phyloP scores from a whole-genome alignment of 35 echinoderm and acorn worm species.

The Patiria miniata region DNA sequence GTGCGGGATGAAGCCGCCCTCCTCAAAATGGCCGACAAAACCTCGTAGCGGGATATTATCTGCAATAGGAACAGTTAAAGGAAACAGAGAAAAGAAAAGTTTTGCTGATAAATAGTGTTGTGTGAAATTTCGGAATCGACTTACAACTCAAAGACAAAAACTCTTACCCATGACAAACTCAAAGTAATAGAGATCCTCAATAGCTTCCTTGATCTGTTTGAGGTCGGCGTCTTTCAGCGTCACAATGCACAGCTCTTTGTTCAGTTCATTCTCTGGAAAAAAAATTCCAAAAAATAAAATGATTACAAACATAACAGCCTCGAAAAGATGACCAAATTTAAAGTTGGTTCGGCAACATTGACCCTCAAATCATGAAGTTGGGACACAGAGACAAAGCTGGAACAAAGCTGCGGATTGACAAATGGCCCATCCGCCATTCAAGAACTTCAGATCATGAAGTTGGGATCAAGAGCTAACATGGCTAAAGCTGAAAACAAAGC shows the following conservation, averaged over 20 bases:
- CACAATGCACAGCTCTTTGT: constrained; percentile 77
- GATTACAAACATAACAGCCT: too few species aligned
- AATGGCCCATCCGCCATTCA: too few species aligned
- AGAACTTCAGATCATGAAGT: too few species aligned
- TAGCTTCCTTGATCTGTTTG: constrained; percentile 70
- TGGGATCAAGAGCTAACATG: too few species aligned
- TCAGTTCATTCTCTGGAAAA: constrained; percentile 53
- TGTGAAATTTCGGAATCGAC: background rate
- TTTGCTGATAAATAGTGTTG: background rate
- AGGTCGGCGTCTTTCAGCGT: constrained; percentile 70
- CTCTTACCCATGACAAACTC: constrained; percentile 96
- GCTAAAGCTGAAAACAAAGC: too few species aligned
- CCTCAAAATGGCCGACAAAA: constrained; percentile 91
- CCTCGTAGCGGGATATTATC: constrained; percentile 87
- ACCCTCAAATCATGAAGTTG: too few species aligned
- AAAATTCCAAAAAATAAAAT: background rate
- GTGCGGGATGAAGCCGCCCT: constrained; percentile 87
- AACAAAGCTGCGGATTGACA: too few species aligned
- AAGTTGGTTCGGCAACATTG: too few species aligned
- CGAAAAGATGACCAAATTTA: too few species aligned
- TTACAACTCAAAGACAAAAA: background rate
- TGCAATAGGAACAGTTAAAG: constrained; percentile 27
- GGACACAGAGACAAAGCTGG: too few species aligned
- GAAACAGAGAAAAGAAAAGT: background rate
- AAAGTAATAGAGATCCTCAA: constrained; percentile 98